Base-by-base conservation (phyloP, 1,140 invertebrate genomes). In the Rhagoletis zephyria region DNA sequence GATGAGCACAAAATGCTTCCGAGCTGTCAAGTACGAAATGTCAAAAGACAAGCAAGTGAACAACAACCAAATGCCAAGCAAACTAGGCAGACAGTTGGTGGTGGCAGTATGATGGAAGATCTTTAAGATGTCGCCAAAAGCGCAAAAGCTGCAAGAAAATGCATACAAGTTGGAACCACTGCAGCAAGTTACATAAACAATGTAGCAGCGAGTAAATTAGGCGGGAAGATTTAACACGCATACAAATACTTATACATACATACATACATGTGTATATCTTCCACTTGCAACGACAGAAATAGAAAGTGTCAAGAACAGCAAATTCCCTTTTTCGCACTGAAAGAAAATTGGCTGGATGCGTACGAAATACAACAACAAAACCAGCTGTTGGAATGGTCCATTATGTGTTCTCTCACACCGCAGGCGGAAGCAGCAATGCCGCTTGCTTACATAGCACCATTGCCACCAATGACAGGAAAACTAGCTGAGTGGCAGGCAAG, bases 261-360 rank as follows among this genome's bases (percentile, higher is more conserved):
- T 48, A 42, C 14, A 63, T 12, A 63, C 64, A 67, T 19, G 12
- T 63, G n/a, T 4, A 40, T 5, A 30, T 30, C 30, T 30, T 30
- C 30, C 30, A 67, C 6, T 40, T 30, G 4, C n/a, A 10, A 10
- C 74, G n/a, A 51, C 74, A 81, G 74, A 81, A 81, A 81, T 59
- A 56, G 74, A 81, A 81, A 81, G 74, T 81, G 74, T 81, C 74
- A 81, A 81, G 74, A 81, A 81, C 74, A 81, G 74, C 48, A 81
- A 67, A 67, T 19, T 67, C 30, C 4, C 4, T 12, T 51, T 56
- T 51, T n/a, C 48, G 4, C n/a, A 56, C 0, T 2, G 74, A 3
- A 19, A 81, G 6, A 56, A 19, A 19, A 67, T 30, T 30, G 42
- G 19, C n/a, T 4, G 16, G 30, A 7, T 67, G n/a, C 5, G n/a